phyloP scores from a whole-genome alignment of 2,797 vertebrate species.

The Microcaecilia unicolor region DNA sequence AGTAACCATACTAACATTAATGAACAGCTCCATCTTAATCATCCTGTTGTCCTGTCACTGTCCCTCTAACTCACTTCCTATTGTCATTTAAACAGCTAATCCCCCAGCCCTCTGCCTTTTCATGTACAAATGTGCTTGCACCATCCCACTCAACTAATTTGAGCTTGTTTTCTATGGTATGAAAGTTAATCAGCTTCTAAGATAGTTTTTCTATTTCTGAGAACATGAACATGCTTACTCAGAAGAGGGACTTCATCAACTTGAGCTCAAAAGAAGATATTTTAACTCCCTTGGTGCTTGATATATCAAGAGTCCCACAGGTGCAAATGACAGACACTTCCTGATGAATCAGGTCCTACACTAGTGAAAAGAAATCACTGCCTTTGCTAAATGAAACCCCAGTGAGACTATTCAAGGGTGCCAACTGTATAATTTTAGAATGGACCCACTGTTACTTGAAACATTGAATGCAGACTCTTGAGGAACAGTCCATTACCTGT shows the following conservation, averaged over 20 bases:
- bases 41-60: slow-evolving; percentile 39
- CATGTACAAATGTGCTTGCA: slow-evolving; percentile 11
- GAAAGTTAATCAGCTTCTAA: slow-evolving; percentile 10
- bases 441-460: too few species aligned
- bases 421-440: too few species aligned
- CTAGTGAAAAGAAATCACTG: too few species aligned
- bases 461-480: too few species aligned
- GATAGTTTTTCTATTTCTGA: slow-evolving; percentile 13
- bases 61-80: slow-evolving; percentile 34
- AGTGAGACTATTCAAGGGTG: too few species aligned
- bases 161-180: slow-evolving; percentile 12
- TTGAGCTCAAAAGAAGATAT: not conserved
- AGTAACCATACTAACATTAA: slow-evolving; percentile 30
- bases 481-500: too few species aligned
- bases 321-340: too few species aligned
- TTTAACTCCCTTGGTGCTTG: not conserved
- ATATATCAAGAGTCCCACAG: too few species aligned
- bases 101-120: too few species aligned
- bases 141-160: not conserved
- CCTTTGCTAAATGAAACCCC: too few species aligned
- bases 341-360: too few species aligned
- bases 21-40: slow-evolving; percentile 52
- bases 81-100: slow-evolving; percentile 44
- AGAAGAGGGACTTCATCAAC: slow-evolving; percentile 1
- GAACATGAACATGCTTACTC: not conserved